Evolutionary conservation across 2,797 vertebrate species (phyloP), one percentile per base, ranked within the genome.

Genomic region (Karalla daura): DNA sequence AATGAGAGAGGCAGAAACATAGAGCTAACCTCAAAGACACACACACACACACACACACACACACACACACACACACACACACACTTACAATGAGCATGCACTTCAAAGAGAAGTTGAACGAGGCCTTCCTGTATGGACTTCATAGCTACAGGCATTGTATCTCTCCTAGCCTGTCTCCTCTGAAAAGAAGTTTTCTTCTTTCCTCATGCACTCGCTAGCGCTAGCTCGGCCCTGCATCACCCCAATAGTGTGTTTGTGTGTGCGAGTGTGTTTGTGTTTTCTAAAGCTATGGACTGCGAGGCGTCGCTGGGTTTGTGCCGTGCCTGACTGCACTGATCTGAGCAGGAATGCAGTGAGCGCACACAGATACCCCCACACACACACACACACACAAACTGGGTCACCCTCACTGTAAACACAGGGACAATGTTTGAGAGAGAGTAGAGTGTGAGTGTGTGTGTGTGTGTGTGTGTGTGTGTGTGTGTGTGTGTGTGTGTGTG

Each of bases 1-100:
- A 95, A 95, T 94, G 92, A 94, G 91, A 88, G 70, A 78, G 83
- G 80, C 73, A 83, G 83, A 92, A 90, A 92, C 86, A 90, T 91
- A 92, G 81, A 77, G 84, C 78, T 78, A 80, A 79, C 74, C 84
- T 80, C 80, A 89, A 87, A 81, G 68, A 87, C 79, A 81, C 70
- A 83, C 78, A 80, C 79, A 81, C 70, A 69, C 66, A 60, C 72
- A 74, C 80, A 62, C 58, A 49, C 64, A 55, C 67, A 50, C 40
- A 46, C 73, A 53, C 56, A 64, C 66, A 72, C 45, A 47, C 60
- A 55, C 51, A 46, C 63, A 60, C 47, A 74, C 74, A 72, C 40
- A 51, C 76, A 71, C 76, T 53, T 27, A 86, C 84, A 86, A 80
- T 83, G 77, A 81, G 76, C 66, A 80, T 32, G 80, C 86, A 92